Conservation (phyloP, 2,797 vertebrate species). For the Acanthornis magna region DNA sequence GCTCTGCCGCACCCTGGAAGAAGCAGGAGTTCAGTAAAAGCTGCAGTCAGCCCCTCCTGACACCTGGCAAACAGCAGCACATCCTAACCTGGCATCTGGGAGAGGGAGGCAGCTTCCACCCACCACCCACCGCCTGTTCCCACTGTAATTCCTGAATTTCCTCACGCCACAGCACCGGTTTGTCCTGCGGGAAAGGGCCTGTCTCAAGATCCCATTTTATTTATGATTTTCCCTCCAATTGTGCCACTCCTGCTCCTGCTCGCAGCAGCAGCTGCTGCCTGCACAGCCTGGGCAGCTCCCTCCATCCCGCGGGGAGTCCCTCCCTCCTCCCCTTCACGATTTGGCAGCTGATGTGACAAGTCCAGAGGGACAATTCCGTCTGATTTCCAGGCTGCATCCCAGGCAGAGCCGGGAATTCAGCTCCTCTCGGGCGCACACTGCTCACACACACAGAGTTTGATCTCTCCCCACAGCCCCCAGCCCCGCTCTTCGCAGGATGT, state of each 20-base stretch:
- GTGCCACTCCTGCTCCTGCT: background rate
- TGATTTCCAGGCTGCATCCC: background rate
- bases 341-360: background rate
- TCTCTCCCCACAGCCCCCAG: background rate
- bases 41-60: background rate
- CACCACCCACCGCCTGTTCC: background rate
- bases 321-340: background rate
- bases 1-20: accelerated
- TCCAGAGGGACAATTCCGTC: background rate
- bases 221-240: accelerated
- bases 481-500: accelerated
- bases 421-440: background rate
- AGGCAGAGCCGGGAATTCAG: background rate
- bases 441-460: background rate
- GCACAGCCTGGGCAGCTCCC: background rate
- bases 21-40: background rate
- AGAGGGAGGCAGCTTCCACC: background rate
- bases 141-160: background rate
- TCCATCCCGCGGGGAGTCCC: background rate
- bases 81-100: accelerated
- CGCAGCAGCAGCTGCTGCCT: background rate
- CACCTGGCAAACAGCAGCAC: background rate
- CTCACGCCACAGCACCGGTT: accelerated
- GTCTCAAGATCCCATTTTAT: accelerated
- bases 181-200: background rate